Evolutionary conservation across 2,113 vertebrate genomes (phyloP).

Genomic region (Oxyura jamaicensis): DNA sequence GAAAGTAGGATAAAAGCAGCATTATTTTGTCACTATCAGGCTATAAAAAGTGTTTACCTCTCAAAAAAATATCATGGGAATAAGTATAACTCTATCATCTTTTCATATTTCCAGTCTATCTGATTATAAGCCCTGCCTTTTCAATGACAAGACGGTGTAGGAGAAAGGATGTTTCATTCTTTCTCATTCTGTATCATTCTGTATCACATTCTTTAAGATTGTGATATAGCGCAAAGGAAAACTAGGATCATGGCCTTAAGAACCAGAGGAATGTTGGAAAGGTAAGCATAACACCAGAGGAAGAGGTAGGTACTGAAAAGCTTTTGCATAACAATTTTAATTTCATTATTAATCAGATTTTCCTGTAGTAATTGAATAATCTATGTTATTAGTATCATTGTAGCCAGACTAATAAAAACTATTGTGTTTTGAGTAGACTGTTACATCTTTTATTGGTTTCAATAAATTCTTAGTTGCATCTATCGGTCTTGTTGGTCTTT

Average conservation of each 20-base stretch:
- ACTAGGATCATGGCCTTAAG: not conserved
- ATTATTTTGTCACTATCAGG: not conserved
- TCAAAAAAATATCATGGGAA: not conserved
- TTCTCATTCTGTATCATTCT: too few relatives aligned
- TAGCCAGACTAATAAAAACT: not conserved
- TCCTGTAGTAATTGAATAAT: not conserved
- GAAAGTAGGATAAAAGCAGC: not conserved
- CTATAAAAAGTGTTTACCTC: not conserved
- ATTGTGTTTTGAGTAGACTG: not conserved
- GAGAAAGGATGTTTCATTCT: not conserved
- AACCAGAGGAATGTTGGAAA: not conserved
- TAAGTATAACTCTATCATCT: not conserved
- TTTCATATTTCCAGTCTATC: not conserved
- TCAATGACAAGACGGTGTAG: not conserved
- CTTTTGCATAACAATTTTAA: not conserved
- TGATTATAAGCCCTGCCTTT: not conserved
- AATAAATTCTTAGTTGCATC: not conserved
- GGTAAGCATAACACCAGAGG: not conserved
- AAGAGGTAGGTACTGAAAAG: not conserved
- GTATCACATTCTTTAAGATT: not conserved
- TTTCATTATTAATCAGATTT: not conserved
- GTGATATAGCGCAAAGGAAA: not conserved
- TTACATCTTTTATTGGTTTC: not conserved
- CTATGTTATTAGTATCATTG: not conserved
- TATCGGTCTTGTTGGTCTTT: not conserved